These are phyloP conservation scores for Tridacna gigas DNA, from an alignment of 2,888 invertebrate genomes.

Conservation along the genomic window DNA sequence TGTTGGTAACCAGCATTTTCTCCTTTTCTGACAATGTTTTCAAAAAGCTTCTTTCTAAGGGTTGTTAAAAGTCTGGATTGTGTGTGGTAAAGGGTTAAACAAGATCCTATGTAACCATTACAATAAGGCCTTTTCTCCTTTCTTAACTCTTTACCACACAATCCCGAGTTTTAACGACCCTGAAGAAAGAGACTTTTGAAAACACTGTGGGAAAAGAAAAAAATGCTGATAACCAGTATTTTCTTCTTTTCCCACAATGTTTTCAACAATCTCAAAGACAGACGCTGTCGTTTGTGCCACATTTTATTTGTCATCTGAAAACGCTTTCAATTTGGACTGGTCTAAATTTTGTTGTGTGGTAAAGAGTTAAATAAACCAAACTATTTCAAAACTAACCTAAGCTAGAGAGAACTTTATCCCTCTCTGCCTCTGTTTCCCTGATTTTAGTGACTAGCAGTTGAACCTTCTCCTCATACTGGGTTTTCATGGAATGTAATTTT, in stretches of 20 bases:
- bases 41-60: not conserved
- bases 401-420: constrained; percentile 92
- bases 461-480: constrained; percentile 97
- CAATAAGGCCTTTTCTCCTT: too few relatives aligned
- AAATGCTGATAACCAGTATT: not conserved
- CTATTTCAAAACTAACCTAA: constrained; percentile 76
- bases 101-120: too few relatives aligned
- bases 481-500: constrained; percentile 92
- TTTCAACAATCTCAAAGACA: not conserved
- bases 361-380: too few relatives aligned
- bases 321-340: too few relatives aligned
- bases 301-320: too few relatives aligned
- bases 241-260: not conserved
- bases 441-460: constrained; percentile 93
- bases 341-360: too few relatives aligned
- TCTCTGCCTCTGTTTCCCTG: constrained; percentile 94
- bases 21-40: not conserved
- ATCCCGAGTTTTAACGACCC: too few relatives aligned
- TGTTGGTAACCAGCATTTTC: not conserved
- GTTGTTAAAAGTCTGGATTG: too few relatives aligned
- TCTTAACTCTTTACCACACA: too few relatives aligned
- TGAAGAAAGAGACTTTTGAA: too few relatives aligned
- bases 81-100: not conserved
- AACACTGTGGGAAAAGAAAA: not conserved
- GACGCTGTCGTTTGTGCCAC: too few relatives aligned